phyloP scores from a whole-genome alignment of 1,140 invertebrate species.

The Rhagoletis zephyria region DNA sequence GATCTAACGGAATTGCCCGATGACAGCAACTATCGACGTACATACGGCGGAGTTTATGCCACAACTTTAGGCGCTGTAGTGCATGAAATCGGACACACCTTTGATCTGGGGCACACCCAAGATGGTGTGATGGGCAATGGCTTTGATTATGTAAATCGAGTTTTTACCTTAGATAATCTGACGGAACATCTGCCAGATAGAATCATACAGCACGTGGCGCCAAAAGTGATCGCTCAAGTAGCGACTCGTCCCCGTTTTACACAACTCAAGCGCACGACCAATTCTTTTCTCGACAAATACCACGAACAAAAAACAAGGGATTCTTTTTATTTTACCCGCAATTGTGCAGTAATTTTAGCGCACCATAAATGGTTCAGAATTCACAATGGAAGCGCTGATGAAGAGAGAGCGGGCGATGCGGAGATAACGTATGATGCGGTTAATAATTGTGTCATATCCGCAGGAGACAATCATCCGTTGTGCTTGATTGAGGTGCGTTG shows the following conservation, averaged over 20 bases:
- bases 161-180: slow-evolving; percentile 78
- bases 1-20: slow-evolving; percentile 85
- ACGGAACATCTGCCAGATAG: slow-evolving; percentile 75
- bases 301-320: slow-evolving; percentile 69
- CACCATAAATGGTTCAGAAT: slow-evolving; percentile 64
- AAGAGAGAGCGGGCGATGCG: too few relatives aligned
- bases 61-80: slow-evolving; percentile 93
- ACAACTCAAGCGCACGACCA: slow-evolving; percentile 75
- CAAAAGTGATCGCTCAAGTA: neutral
- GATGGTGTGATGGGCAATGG: slow-evolving; percentile 95
- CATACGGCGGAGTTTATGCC: slow-evolving; percentile 89
- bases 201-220: slow-evolving; percentile 74
- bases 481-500: slow-evolving; percentile 67
- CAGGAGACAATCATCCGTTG: slow-evolving; percentile 55
- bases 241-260: slow-evolving; percentile 75
- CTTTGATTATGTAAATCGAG: slow-evolving; percentile 89
- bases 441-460: neutral
- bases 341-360: slow-evolving; percentile 68
- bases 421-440: neutral
- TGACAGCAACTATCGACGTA: slow-evolving; percentile 89
- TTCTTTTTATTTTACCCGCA: slow-evolving; percentile 68
- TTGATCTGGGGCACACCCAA: slow-evolving; percentile 92
- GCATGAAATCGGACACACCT: slow-evolving; percentile 95
- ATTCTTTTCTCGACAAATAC: slow-evolving; percentile 74
- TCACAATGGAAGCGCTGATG: neutral